Base-by-base conservation (phyloP, 1,140 invertebrate species). In the Cephus cinctus region DNA sequence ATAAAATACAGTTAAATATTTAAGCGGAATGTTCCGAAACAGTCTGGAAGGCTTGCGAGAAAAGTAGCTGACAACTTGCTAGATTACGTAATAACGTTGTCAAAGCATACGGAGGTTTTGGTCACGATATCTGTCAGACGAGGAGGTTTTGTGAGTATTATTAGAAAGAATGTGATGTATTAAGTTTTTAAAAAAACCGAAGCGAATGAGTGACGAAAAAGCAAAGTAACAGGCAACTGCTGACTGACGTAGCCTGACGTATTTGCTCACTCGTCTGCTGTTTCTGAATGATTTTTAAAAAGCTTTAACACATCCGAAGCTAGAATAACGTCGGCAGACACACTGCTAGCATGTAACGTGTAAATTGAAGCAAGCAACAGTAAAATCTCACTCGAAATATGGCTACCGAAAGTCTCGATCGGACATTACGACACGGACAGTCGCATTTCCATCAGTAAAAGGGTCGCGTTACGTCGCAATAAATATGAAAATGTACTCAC, bases 401-500 rank as follows among this genome's bases (percentile, higher is more conserved):
- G 50, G 50, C 50, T 25, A 46, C 38, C 38, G 43, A 47, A 20
- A 20, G 21, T 32, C 22, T 21, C 39, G 14, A 14, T 30, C 43
- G 25, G 57, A 59, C 57, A 65, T 66, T 63, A 61, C 61, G 54
- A 62, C 60, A 62, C 48, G 54, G 31, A 57, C 36, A 52, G 39
- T 44, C 36, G 39, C 45, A 25, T 39, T n/a, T 16, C 27, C 30
- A 43, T 22, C n/a, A n/a, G n/a, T n/a, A n/a, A n/a, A n/a, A n/a
- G n/a, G n/a, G n/a, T n/a, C n/a, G n/a, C n/a, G n/a, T n/a, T 25
- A n/a, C 34, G 42, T 46, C 18, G 22, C 21, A 21, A 12, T 38
- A 16, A 30, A 48, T 18, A 20, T 40, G 38, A 38, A 43, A 54
- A 41, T 65, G 72, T 59, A 83, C 86, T 89, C 79, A 91, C 89